A percentile compares a stretch with the other conserved stretches of the same genome.
Conservation (phyloP, 2,888 invertebrate genomes). For the Apoda limacodes region DNA sequence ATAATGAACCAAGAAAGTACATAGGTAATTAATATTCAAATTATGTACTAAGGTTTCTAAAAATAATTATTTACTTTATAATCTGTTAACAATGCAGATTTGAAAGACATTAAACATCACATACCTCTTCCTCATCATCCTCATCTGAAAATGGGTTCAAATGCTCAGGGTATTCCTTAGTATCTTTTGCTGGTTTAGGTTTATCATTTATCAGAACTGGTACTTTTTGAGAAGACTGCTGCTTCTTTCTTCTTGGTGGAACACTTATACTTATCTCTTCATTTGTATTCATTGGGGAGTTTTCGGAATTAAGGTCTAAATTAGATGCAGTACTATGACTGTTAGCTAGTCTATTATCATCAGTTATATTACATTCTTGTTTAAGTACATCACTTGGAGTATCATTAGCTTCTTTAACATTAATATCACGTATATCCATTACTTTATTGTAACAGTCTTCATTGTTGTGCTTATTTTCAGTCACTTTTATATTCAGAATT, state of each 20-base stretch:
- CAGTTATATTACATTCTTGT: constrained; percentile 45
- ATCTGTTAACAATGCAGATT: not conserved
- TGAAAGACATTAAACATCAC: not conserved
- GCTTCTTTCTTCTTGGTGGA: constrained; percentile 57
- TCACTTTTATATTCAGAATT: constrained; percentile 24
- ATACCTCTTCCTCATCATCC: constrained; percentile 48
- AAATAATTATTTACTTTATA: no score
- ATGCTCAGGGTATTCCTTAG: constrained; percentile 76
- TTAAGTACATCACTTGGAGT: constrained; percentile 21
- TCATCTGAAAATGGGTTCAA: constrained; percentile 88
- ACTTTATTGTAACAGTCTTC: constrained; percentile 26
- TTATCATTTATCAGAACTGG: constrained; percentile 19
- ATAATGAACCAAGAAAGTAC: no score
- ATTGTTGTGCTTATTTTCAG: constrained; percentile 24
- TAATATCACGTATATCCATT: constrained; percentile 14
- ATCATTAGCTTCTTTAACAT: constrained; percentile 15
- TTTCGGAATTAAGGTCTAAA: constrained; percentile 21
- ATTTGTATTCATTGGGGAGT: constrained; percentile 23
- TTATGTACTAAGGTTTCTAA: no score
- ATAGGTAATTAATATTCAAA: no score
- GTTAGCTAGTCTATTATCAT: constrained; percentile 51
- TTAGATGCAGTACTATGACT: constrained; percentile 23
- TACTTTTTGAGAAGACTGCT: constrained; percentile 25
- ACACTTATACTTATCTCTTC: constrained; percentile 41
- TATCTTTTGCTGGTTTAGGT: constrained; percentile 20